These are phyloP conservation scores for Cephus pygmeus DNA, from an alignment of 2,888 invertebrate genomes.

Conservation along the genomic window DNA sequence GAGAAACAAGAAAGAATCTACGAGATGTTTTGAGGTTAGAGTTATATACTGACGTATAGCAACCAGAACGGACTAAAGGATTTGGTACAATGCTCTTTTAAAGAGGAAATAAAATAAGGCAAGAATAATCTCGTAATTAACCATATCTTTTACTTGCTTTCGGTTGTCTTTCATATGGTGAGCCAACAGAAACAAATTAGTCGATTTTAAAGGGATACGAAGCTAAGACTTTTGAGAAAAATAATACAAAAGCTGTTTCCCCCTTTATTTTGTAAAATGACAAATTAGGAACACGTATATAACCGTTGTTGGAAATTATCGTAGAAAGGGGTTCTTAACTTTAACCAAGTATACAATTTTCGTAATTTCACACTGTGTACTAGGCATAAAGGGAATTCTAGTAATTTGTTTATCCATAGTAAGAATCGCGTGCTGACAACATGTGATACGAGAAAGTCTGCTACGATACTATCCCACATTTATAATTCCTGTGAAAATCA, in stretches of 20 bases:
- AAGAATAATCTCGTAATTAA: not conserved
- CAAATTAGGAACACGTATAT: not conserved
- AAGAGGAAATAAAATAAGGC: not conserved
- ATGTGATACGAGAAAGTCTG: not conserved
- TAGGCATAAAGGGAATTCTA: not conserved
- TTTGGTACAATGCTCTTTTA: not conserved
- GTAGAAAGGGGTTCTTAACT: not conserved
- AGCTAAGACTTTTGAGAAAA: not conserved
- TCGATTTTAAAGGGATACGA: not conserved
- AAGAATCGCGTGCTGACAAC: not conserved
- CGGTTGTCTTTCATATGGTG: not conserved
- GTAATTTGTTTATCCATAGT: constrained; percentile 1
- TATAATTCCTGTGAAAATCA: constrained; percentile 1
- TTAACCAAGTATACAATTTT: not conserved
- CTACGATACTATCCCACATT: constrained; percentile 1
- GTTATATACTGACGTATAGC: not conserved
- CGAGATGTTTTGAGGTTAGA: too few relatives aligned
- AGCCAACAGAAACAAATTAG: not conserved
- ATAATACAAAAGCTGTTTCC: not conserved
- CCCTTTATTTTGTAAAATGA: not conserved
- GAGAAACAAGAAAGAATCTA: not conserved
- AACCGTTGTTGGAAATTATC: not conserved
- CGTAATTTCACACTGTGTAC: not conserved
- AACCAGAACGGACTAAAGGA: not conserved
- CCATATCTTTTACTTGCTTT: not conserved